Evolutionary conservation across 2,888 invertebrate genomes (phyloP).

Genomic region (Drosophila kokeensis): DNA sequence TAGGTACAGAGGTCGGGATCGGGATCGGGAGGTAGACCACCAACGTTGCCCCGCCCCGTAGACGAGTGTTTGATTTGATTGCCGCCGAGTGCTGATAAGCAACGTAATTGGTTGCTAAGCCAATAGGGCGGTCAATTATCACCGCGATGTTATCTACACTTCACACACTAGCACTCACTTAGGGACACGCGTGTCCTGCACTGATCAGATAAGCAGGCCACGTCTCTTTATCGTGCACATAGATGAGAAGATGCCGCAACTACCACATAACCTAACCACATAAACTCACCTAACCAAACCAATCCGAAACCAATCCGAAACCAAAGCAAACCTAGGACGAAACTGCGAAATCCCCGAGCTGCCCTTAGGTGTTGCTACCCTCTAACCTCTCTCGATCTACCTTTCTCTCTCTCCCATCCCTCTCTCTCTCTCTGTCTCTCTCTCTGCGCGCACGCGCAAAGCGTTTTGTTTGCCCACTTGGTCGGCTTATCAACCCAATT

Average conservation of each 20-base stretch:
- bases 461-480: constrained; percentile 62
- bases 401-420: neutral
- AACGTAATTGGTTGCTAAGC: constrained; percentile 75
- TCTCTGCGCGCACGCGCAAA: constrained; percentile 46
- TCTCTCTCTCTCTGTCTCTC: neutral
- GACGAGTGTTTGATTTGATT: constrained; percentile 61
- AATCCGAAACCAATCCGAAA: constrained; percentile 24
- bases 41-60: constrained; percentile 61
- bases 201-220: constrained; percentile 61
- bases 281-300: constrained; percentile 39
- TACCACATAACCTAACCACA: constrained; percentile 38
- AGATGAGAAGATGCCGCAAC: constrained; percentile 67
- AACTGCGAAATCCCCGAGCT: constrained; percentile 47
- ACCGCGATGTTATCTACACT: constrained; percentile 76
- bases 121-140: constrained; percentile 81
- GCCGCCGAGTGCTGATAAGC: constrained; percentile 59
- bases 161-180: constrained; percentile 25
- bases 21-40: constrained; percentile 47
- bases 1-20: neutral
- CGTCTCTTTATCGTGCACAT: constrained; percentile 52
- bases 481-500: constrained; percentile 51
- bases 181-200: constrained; percentile 58
- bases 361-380: constrained; percentile 43
- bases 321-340: constrained; percentile 42
- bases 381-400: neutral